phyloP scores from a whole-genome alignment of 2,888 invertebrate species.

The Lasioglossum morio region DNA sequence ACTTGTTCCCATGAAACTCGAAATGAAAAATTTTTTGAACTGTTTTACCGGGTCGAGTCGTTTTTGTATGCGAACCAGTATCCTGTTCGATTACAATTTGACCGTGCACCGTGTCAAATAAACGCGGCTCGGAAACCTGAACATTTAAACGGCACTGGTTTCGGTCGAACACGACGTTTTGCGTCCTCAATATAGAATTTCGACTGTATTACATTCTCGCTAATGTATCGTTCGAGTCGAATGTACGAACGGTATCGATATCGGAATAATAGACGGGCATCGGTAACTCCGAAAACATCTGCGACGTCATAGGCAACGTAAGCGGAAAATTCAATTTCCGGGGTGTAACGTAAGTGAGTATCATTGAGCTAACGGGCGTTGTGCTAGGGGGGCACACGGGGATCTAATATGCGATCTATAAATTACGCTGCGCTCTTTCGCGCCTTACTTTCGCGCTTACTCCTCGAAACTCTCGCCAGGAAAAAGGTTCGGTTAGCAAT shows the following conservation, averaged over 20 bases:
- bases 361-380: constrained; percentile 2
- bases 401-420: constrained; percentile 28
- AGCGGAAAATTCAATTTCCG: constrained; percentile 43
- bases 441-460: constrained; percentile 4
- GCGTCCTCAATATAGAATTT: neutral
- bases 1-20: neutral
- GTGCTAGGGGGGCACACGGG: neutral
- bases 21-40: neutral
- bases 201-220: neutral
- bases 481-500: neutral
- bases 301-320: constrained; percentile 3
- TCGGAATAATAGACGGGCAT: neutral
- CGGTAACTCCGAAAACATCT: constrained; percentile 18
- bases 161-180: neutral
- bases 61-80: neutral
- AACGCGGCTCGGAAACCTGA: neutral
- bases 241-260: neutral
- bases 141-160: neutral
- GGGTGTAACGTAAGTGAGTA: neutral
- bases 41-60: neutral
- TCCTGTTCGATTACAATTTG: neutral
- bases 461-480: neutral
- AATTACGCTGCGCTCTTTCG: neutral
- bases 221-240: neutral
- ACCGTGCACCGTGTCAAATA: neutral